Evolutionary conservation across 2,797 vertebrate species (phyloP).

Genomic region (Arremon brunneinucha): DNA sequence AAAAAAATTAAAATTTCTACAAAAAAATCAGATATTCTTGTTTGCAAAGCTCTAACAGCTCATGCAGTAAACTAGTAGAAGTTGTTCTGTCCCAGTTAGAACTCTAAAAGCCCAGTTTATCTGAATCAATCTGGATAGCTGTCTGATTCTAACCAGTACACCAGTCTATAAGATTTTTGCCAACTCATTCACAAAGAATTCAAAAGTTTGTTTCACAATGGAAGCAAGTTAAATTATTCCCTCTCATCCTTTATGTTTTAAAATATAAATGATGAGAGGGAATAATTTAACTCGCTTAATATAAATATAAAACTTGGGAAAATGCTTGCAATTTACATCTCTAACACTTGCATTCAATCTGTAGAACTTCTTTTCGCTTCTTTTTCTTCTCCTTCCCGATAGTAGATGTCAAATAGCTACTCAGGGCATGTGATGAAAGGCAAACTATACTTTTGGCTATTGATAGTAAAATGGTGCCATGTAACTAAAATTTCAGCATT

Average conservation of each 20-base stretch:
- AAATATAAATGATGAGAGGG: background rate
- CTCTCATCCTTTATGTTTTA: background rate
- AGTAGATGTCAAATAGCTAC: background rate
- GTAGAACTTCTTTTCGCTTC: background rate
- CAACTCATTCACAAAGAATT: background rate
- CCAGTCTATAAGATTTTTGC: background rate
- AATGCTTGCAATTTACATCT: background rate
- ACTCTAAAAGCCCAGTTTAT: background rate
- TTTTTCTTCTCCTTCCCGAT: background rate
- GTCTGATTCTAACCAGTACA: background rate
- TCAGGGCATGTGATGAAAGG: background rate
- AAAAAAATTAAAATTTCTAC: background rate
- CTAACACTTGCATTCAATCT: background rate
- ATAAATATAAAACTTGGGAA: background rate
- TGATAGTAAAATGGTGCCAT: background rate
- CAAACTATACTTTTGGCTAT: background rate
- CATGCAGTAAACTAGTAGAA: background rate
- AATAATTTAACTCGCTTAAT: no score
- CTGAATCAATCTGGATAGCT: background rate
- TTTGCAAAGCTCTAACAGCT: background rate
- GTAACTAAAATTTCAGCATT: background rate
- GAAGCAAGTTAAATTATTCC: background rate
- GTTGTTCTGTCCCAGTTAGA: background rate
- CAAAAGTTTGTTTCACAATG: background rate
- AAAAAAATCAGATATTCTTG: background rate